Base-by-base conservation (phyloP, 2,888 invertebrate genomes). In the Anodontia alba region DNA sequence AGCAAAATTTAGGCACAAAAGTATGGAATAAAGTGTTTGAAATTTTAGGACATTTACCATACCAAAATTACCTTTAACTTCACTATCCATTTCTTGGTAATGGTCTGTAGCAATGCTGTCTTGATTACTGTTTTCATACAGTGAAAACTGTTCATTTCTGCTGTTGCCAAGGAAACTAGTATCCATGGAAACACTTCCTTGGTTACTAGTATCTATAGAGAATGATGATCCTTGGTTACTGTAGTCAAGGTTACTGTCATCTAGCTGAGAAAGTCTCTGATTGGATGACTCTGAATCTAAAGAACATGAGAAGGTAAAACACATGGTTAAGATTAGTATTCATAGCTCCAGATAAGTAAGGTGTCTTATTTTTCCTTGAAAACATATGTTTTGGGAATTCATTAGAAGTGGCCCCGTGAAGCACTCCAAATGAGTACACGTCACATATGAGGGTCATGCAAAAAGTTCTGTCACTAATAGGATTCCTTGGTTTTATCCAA, bases 111-210 rank as follows among this genome's bases (percentile, higher is more conserved):
- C 54, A 2, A 54, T 12, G 23, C 54, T 54, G 26, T 81, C 81
- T 33, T 80, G 80, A 76, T 81, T 79, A 74, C 76, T 77, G 68
- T 73, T 77, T 15, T 54, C 54, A 26, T 54, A 23, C 54, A 54
- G 10, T 54, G 54, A 54, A 15, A 49, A n/a, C 54, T 26, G 26
- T 23, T 54, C 54, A 2, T 23, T 54, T 26, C 54, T 54, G 54
- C n/a, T 54, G 54, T 43, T 78, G 23, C 75, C 84, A 36, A 67
- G 73, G 74, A 76, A 72, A 69, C 83, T 83, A 49, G 82, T 85
- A 73, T 85, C 85, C 85, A 85, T 83, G 74, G 82, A 81, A 29
- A 82, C 62, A 79, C 80, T 85, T 68, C 74, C 82, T 76, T 73
- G 78, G 73, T 76, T 80, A 80, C 85, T 85, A 70, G 71, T 79